Evolutionary conservation across 37 sponge, comb jelly and placozoan genomes (phyloP), one percentile per base, ranked within the genome.

Genomic region (Halisarca cf. caerulea): DNA sequence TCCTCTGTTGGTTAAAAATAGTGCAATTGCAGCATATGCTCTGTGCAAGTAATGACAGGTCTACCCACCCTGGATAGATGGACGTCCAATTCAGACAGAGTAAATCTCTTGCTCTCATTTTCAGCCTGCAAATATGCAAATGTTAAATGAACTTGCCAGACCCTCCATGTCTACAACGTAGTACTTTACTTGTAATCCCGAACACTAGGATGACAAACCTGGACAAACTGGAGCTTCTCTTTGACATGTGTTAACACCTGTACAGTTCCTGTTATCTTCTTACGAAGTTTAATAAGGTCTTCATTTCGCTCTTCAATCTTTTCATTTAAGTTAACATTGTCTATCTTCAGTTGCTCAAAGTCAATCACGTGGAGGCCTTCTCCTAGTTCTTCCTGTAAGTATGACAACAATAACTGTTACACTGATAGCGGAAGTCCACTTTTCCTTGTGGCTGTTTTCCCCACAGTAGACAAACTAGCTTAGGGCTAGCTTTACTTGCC

Each of bases 251-350:
- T 96, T 43, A 98, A 81, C 4, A 98, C 99, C 80, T 98, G 97
- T 1, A 98, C 95, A 0, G 99, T 96, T 58, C 89, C 82, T 20
- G 95, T 96, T 15, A 98, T 92, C 85, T 98, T 98, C 90, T 89
- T 90, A 34, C 84, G 81, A 58, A 98, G 86, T 57, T 96, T 96
- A 25, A 89, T 66, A 45, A 98, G 86, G 33, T 98, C 99, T 82
- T 98, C 99, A 81, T 98, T 98, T 30, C 95, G 79, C 82, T 98
- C 99, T 79, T 98, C 99, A 35, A 96, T 92, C 91, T 96, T 98
- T 81, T 98, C 99, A 84, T 94, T 96, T 21, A 97, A 83, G 40
- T 97, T 96, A 71, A 91, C 89, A 84, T 98, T 96, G 78, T 96
- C 95, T 43, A 98, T 98, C 83, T 96, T 96, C 24, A 98, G 88